These are phyloP conservation scores for Lucilia cuprina DNA, from an alignment of 1,140 invertebrate species.

Conservation along the genomic window DNA sequence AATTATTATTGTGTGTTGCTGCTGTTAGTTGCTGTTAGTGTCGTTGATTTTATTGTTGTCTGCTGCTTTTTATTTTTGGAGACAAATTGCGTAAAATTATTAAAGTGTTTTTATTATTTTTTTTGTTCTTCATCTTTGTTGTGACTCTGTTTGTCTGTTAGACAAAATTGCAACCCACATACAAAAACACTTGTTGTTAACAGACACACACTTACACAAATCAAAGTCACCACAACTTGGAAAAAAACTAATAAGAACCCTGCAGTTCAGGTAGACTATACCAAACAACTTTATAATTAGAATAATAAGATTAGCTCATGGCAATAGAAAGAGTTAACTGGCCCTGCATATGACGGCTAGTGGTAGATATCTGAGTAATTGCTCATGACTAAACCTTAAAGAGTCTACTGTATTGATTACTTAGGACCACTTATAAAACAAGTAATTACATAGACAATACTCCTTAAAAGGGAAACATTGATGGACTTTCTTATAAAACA, in stretches of 20 bases:
- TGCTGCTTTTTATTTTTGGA: background rate
- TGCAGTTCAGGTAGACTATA: too few species aligned
- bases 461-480: background rate
- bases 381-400: too few species aligned
- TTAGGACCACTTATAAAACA: too few species aligned
- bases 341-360: too few species aligned
- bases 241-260: too few species aligned
- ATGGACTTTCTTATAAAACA: background rate
- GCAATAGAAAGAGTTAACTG: too few species aligned
- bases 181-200: constrained; percentile 19
- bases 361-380: too few species aligned
- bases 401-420: too few species aligned
- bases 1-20: background rate
- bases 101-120: background rate
- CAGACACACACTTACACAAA: constrained; percentile 12
- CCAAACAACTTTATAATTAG: too few species aligned
- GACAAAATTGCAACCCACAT: constrained; percentile 30
- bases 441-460: background rate
- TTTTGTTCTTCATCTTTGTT: background rate
- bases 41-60: background rate
- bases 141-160: background rate
- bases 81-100: constrained; percentile 29
- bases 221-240: background rate
- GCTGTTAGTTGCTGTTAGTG: background rate
- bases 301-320: too few species aligned